Evolutionary conservation across 2,888 invertebrate species (phyloP), one percentile per base, ranked within the genome.

Genomic region (Melangyna quadrimaculata): DNA sequence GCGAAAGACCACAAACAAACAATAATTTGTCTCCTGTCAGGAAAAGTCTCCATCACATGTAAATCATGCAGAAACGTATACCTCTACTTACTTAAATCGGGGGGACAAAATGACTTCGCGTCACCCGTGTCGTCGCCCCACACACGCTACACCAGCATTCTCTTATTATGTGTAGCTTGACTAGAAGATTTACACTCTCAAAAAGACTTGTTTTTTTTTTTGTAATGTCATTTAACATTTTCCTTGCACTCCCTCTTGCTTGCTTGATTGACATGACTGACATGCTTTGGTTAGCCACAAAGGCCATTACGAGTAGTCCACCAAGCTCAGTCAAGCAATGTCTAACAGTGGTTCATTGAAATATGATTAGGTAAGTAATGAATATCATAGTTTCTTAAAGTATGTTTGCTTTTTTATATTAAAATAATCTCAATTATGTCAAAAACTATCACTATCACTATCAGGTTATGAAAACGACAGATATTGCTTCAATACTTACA

Each of bases 251-350:
- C 71, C 51, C 57, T 70, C 57, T 17, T 35, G 27, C 57, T 17
- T 35, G 27, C 57, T 29, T 84, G 84, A 84, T 84, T 84, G 84
- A 84, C 80, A 69, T 72, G 75, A 77, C 53, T 75, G 79, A 84
- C 79, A 75, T 84, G 84, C 75, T 80, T 80, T 84, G 79, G 75
- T 84, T 84, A 80, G 72, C 84, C 84, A 84, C 84, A 67, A 72
- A 75, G 70, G 59, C 79, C 79, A 84, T 84, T 84, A n/a, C n/a
- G n/a, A n/a, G n/a, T n/a, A 84, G 83, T 71, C 70, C 37, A 40
- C 65, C 43, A 27, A 40, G 48, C 71, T 59, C 55, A 65, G 65
- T 29, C 65, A 53, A 35, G 24, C n/a, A 37, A 14, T 59, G 12
- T 59, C n/a, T 6, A 22, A 59, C 59, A 59, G 59, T 59, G 22